Conservation (phyloP, 1,140 invertebrate genomes). For the Trichoplusia ni region DNA sequence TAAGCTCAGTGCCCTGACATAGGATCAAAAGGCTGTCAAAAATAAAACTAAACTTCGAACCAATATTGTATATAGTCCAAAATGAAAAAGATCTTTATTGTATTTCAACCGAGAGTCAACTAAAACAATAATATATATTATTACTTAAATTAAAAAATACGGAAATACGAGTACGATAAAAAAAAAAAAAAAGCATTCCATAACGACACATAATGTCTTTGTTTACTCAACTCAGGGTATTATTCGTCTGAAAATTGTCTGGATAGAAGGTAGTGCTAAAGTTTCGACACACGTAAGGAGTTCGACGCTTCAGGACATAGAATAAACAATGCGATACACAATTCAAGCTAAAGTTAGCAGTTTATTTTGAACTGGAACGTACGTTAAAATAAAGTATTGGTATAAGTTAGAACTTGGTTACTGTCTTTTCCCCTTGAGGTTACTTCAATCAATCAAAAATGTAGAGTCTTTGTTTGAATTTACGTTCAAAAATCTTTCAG, state of each 20-base stretch:
- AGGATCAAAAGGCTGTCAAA: too few relatives aligned
- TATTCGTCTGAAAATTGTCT: conserved; percentile 26
- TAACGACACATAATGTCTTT: neutral
- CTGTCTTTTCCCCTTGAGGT: neutral
- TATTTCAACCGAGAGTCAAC: too few relatives aligned
- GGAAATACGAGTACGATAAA: too few relatives aligned
- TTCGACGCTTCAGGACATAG: conserved; percentile 43
- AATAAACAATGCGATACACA: conserved; percentile 50
- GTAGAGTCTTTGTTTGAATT: too few relatives aligned
- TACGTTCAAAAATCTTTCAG: too few relatives aligned
- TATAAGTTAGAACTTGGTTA: conserved; percentile 12
- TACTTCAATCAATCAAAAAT: neutral
- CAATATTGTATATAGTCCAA: too few relatives aligned
- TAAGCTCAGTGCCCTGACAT: too few relatives aligned
- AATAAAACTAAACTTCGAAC: too few relatives aligned
- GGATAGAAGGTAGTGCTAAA: conserved; percentile 34
- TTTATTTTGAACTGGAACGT: conserved; percentile 24
- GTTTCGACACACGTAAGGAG: conserved; percentile 39
- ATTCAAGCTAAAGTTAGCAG: conserved; percentile 46
- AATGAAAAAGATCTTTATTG: too few relatives aligned
- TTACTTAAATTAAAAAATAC: too few relatives aligned
- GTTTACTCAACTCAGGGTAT: conserved; percentile 16
- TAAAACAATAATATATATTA: too few relatives aligned
- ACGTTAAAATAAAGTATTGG: conserved; percentile 8
- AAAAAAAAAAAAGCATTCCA: too few relatives aligned